phyloP scores from a whole-genome alignment of 2,888 invertebrate genomes.

The Spilarctia lutea region DNA sequence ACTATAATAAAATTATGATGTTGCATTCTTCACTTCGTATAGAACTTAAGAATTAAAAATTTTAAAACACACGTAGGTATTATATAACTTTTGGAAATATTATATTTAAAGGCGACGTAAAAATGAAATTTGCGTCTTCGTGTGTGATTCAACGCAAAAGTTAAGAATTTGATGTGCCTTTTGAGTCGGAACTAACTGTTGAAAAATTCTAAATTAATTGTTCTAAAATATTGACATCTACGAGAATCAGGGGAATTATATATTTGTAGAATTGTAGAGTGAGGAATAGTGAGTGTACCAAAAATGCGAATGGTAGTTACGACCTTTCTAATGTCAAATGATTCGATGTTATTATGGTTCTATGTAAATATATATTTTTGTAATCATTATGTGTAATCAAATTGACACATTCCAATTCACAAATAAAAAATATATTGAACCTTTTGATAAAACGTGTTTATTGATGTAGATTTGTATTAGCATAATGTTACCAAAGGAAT shows the following conservation, averaged over 20 bases:
- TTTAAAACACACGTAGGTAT: not conserved
- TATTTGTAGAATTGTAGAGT: conserved; percentile 2
- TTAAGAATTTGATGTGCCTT: conserved; percentile 47
- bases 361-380: conserved; percentile 33
- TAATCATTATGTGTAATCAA: conserved; percentile 26
- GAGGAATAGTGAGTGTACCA: not conserved
- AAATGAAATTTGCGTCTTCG: conserved; percentile 10
- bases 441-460: conserved; percentile 34
- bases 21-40: conserved; percentile 4
- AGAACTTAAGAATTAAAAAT: not conserved
- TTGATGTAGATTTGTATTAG: conserved; percentile 29
- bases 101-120: not conserved
- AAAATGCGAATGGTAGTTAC: not conserved
- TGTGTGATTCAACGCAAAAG: conserved; percentile 16
- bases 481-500: conserved; percentile 61
- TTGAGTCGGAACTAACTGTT: conserved; percentile 11
- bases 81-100: not conserved
- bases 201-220: conserved; percentile 20
- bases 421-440: conserved; percentile 44
- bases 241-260: conserved; percentile 2
- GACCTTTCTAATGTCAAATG: not conserved
- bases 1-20: not conserved
- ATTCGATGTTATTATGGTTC: conserved; percentile 2
- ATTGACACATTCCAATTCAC: conserved; percentile 55
- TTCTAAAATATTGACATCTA: conserved; percentile 3